phyloP scores from a whole-genome alignment of 1,140 invertebrate species.

The Catajapyx aquilonaris region DNA sequence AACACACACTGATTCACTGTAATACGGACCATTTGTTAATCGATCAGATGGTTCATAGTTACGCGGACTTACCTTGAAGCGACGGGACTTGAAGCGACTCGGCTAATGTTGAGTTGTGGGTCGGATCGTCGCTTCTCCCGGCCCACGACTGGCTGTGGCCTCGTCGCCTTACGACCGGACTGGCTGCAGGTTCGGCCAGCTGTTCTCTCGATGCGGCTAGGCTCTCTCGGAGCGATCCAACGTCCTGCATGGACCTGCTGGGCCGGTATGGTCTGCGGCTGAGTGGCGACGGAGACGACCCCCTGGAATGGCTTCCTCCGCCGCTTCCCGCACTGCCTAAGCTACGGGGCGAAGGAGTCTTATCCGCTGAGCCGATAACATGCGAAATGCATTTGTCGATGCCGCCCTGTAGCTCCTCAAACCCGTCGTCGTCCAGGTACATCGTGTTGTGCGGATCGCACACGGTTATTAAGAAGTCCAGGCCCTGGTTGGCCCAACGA shows the following conservation, averaged over 20 bases:
- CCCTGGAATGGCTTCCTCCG: slow-evolving; percentile 15
- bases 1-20: no score
- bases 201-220: neutral
- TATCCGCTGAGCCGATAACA: slow-evolving; percentile 39
- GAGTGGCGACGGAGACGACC: slow-evolving; percentile 16
- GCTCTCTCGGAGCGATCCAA: no score
- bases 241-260: slow-evolving; percentile 8
- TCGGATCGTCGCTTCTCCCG: no score
- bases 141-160: no score
- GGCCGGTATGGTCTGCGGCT: slow-evolving; percentile 3
- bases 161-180: neutral
- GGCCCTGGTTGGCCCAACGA: slow-evolving; percentile 61
- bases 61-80: no score
- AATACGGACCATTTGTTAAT: no score
- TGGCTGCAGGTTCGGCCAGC: neutral
- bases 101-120: no score
- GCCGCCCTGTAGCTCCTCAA: no score
- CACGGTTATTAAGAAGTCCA: slow-evolving; percentile 62
- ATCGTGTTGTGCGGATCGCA: slow-evolving; percentile 60
- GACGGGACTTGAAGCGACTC: no score
- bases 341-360: slow-evolving; percentile 8
- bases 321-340: no score
- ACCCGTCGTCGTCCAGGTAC: slow-evolving; percentile 48
- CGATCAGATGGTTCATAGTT: no score
- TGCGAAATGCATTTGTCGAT: slow-evolving; percentile 58